Conservation (phyloP, 2,113 vertebrate genomes). For the Scytalopus superciliaris region DNA sequence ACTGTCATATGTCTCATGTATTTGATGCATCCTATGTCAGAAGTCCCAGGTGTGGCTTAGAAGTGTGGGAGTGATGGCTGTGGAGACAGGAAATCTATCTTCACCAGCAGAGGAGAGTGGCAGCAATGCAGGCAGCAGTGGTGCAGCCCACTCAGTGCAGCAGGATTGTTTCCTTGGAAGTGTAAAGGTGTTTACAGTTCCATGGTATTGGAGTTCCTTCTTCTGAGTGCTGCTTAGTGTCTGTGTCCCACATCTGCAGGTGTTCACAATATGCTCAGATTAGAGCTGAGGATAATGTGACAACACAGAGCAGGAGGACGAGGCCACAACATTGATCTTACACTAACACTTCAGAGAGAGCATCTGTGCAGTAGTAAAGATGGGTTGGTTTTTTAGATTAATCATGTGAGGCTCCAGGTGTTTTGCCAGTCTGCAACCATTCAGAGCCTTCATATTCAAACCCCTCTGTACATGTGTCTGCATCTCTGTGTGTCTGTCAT, state of each 20-base stretch:
- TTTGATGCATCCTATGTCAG: background rate
- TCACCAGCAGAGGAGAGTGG: fast-evolving
- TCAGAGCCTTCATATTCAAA: background rate
- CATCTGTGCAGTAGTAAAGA: background rate
- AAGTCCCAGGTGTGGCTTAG: background rate
- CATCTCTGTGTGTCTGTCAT: background rate
- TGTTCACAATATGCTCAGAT: background rate
- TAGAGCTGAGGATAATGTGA: background rate
- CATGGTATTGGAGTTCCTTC: background rate
- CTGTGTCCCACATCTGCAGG: background rate
- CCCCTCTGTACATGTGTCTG: background rate
- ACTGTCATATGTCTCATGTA: background rate
- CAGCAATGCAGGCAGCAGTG: background rate
- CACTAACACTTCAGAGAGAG: background rate
- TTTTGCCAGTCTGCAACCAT: background rate
- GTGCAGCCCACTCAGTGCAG: background rate
- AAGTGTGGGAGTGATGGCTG: background rate
- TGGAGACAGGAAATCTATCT: background rate
- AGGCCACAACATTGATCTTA: background rate
- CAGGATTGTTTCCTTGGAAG: background rate
- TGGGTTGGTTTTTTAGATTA: background rate
- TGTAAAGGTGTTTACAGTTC: background rate
- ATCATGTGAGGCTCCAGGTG: background rate
- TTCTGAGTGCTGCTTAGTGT: background rate
- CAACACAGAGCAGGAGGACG: background rate